Evolutionary conservation across 2,113 vertebrate species (phyloP).

Genomic region (Xiphophorus maculatus): DNA sequence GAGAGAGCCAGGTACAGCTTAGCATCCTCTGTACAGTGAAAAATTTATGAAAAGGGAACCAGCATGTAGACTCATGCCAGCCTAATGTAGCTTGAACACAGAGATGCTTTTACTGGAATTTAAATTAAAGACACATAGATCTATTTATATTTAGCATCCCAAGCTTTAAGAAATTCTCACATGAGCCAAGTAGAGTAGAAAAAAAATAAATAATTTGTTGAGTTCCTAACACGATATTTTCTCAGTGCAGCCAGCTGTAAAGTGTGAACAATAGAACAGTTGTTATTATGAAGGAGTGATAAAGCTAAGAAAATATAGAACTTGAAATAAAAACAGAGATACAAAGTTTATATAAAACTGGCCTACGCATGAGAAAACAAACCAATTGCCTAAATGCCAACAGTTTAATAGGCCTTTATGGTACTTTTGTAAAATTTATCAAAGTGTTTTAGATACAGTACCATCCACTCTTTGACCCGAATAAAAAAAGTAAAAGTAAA

Average conservation of each 20-base stretch:
- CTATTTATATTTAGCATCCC: background rate
- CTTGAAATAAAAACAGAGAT: too few species aligned
- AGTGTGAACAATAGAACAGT: background rate
- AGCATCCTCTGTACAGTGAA: background rate
- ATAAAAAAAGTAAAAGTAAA: too few species aligned
- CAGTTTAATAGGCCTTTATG: too few species aligned
- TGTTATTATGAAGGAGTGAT: background rate
- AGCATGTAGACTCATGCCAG: background rate
- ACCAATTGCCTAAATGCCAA: too few species aligned
- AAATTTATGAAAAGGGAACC: background rate
- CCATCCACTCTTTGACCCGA: too few species aligned
- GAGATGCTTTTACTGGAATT: conserved; percentile 4
- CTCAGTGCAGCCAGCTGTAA: background rate
- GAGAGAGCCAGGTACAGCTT: conserved; percentile 12
- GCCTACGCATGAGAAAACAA: too few species aligned
- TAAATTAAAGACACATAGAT: background rate
- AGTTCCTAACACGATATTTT: background rate
- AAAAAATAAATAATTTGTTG: background rate
- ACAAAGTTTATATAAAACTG: too few species aligned
- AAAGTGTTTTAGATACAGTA: too few species aligned
- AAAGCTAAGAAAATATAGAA: background rate
- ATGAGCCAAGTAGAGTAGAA: background rate
- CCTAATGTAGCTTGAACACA: conserved; percentile 2
- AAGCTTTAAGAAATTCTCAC: background rate
- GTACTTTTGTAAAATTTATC: too few species aligned